A percentile compares a stretch with the other conserved stretches of the same genome.
phyloP scores from a whole-genome alignment of 2,888 invertebrate species.

The Abrostola triplasia region DNA sequence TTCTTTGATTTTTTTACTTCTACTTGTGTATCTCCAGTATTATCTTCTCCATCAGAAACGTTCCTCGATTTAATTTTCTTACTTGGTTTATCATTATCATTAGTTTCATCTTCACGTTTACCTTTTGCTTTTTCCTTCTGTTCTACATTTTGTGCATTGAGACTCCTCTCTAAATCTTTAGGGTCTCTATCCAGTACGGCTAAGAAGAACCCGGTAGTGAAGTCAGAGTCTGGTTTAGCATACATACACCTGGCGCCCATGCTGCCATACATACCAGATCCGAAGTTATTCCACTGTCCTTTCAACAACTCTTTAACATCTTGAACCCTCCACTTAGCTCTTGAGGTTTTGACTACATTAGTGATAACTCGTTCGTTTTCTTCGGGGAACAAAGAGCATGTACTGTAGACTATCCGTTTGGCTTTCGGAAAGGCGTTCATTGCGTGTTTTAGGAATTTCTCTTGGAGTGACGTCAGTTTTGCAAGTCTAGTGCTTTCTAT shows the following conservation, averaged over 20 bases:
- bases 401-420: constrained; percentile 97
- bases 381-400: constrained; percentile 96
- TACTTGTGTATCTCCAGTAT: constrained; percentile 33
- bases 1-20: constrained; percentile 50
- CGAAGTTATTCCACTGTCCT: constrained; percentile 91
- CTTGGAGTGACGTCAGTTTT: constrained; percentile 93
- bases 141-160: constrained; percentile 43
- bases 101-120: constrained; percentile 18
- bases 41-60: constrained; percentile 39
- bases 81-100: constrained; percentile 3
- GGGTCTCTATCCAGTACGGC: constrained; percentile 93
- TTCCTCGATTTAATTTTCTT: constrained; percentile 15
- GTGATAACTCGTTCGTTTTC: constrained; percentile 98
- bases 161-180: constrained; percentile 73
- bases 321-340: constrained; percentile 89
- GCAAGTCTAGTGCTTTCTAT: constrained; percentile 87
- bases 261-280: constrained; percentile 90
- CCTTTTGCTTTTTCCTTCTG: constrained; percentile 23
- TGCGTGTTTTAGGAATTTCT: constrained; percentile 95
- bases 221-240: constrained; percentile 92
- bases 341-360: constrained; percentile 89
- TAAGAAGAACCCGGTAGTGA: constrained; percentile 98
- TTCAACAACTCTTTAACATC: constrained; percentile 89
- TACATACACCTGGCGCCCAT: constrained; percentile 93
- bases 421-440: constrained; percentile 94